These are phyloP conservation scores for Cepaea nemoralis DNA, from an alignment of 1,140 invertebrate genomes.

Conservation along the genomic window DNA sequence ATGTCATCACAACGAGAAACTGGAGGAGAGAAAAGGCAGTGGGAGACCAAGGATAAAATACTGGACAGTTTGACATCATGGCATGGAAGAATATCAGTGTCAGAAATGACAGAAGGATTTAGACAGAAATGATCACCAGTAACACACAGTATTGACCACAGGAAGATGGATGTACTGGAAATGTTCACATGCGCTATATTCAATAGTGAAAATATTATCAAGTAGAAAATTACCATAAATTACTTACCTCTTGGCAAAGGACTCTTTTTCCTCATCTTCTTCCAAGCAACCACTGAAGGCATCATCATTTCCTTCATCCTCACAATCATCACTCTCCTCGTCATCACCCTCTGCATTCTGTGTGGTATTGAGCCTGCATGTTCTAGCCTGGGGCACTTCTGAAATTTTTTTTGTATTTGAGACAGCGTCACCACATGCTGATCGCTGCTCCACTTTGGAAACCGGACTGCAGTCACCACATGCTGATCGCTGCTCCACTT, in stretches of 20 bases:
- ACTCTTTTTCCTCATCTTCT: slow-evolving; percentile 45
- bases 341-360: slow-evolving; percentile 4
- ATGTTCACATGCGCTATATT: no score
- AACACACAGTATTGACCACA: no score
- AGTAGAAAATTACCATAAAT: slow-evolving; percentile 26
- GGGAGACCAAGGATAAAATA: no score
- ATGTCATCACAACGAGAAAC: no score
- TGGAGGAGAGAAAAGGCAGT: no score
- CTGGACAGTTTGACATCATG: no score
- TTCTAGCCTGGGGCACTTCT: background rate
- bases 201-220: no score
- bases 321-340: background rate
- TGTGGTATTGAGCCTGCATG: background rate
- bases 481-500: slow-evolving; percentile 44
- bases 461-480: slow-evolving; percentile 49
- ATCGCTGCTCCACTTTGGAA: slow-evolving; percentile 37
- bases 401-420: slow-evolving; percentile 23
- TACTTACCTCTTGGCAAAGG: slow-evolving; percentile 57
- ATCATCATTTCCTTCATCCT: slow-evolving; percentile 45
- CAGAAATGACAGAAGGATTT: no score
- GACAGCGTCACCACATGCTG: slow-evolving; percentile 59
- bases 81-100: no score
- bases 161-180: background rate
- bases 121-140: no score
- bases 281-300: slow-evolving; percentile 15